Conservation (phyloP, 2,888 invertebrate species). For the Abscondita cerata region DNA sequence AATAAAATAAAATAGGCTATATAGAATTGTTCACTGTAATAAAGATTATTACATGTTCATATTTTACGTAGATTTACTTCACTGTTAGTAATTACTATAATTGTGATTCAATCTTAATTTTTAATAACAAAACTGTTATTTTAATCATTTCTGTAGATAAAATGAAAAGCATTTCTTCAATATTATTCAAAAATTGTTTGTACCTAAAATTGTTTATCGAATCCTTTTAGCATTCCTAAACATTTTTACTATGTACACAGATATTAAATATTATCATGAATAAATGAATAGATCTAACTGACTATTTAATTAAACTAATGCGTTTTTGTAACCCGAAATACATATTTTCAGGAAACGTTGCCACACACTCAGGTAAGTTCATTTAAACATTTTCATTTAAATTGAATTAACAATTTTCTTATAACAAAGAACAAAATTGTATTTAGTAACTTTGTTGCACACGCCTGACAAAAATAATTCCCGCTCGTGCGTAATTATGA, state of each 20-base stretch:
- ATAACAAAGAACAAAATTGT: too few species aligned
- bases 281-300: neutral
- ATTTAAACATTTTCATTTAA: too few species aligned
- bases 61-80: conserved; percentile 35
- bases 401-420: too few species aligned
- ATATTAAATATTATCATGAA: conserved; percentile 3
- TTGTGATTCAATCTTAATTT: conserved; percentile 8
- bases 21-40: conserved; percentile 33
- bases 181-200: conserved; percentile 19
- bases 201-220: conserved; percentile 16
- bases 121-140: conserved; percentile 3
- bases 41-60: conserved; percentile 35
- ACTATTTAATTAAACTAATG: too few species aligned
- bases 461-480: too few species aligned
- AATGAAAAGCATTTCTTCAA: conserved; percentile 33
- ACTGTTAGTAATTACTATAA: conserved; percentile 30
- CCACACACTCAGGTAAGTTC: too few species aligned
- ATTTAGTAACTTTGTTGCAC: too few species aligned
- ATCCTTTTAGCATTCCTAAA: neutral
- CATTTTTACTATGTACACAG: conserved; percentile 4
- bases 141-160: conserved; percentile 11
- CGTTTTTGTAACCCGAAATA: neutral
- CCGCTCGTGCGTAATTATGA: too few species aligned
- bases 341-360: too few species aligned
- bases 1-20: conserved; percentile 26